phyloP scores from a whole-genome alignment of 2,797 vertebrate species.

The Eulemur coronatus region DNA sequence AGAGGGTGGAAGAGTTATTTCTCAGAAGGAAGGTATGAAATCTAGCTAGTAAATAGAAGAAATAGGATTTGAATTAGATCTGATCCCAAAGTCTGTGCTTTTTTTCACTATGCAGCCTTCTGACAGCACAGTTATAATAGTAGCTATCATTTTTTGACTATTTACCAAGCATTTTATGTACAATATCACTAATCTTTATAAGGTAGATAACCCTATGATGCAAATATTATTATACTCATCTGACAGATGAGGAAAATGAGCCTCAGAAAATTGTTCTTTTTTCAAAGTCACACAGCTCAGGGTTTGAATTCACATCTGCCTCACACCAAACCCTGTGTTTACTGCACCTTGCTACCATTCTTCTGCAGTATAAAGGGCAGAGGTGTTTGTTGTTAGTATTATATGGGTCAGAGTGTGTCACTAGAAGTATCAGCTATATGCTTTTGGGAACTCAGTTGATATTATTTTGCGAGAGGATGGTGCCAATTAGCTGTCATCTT shows the following conservation, averaged over 20 bases:
- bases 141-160: slow-evolving; percentile 19
- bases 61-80: background rate
- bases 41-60: slow-evolving; percentile 11
- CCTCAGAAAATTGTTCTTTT: background rate
- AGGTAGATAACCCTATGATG: background rate
- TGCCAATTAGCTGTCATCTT: background rate
- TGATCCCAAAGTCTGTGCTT: slow-evolving; percentile 8
- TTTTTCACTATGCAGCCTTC: background rate
- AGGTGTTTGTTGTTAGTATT: background rate
- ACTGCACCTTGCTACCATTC: background rate
- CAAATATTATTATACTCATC: background rate
- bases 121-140: background rate
- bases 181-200: slow-evolving; percentile 3
- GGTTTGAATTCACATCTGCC: slow-evolving; percentile 1
- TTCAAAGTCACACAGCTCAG: background rate
- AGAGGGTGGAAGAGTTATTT: background rate
- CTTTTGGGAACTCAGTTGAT: background rate
- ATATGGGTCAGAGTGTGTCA: background rate
- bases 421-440: background rate
- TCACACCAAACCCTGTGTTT: background rate
- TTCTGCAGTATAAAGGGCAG: background rate
- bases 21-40: background rate
- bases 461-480: background rate
- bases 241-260: slow-evolving; percentile 14
- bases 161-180: slow-evolving; percentile 13